Conservation (phyloP, 2,797 vertebrate genomes). For the Antennarius maculatus region DNA sequence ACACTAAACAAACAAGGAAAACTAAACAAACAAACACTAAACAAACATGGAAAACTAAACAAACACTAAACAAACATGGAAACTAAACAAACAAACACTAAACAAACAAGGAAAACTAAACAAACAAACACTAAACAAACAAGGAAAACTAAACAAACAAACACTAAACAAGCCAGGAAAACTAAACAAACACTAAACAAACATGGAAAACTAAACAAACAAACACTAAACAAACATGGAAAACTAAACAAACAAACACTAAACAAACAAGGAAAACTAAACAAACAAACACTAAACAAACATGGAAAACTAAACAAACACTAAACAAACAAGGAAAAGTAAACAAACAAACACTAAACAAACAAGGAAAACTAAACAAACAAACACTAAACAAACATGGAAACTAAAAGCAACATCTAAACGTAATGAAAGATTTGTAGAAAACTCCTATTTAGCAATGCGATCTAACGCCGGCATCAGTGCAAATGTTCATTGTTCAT, state of each 20-base stretch:
- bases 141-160: background rate
- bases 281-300: constrained; percentile 8
- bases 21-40: constrained; percentile 2
- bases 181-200: background rate
- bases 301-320: constrained; percentile 1
- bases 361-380: background rate
- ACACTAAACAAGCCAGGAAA: too few species aligned
- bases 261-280: background rate
- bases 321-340: background rate
- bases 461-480: constrained; percentile 3
- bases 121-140: constrained; percentile 6
- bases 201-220: too few species aligned
- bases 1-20: constrained; percentile 1
- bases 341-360: constrained; percentile 13
- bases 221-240: constrained; percentile 7
- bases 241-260: constrained; percentile 2
- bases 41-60: background rate
- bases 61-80: constrained; percentile 7
- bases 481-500: background rate
- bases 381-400: constrained; percentile 4
- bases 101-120: background rate
- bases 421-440: background rate
- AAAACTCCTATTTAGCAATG: too few species aligned
- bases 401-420: background rate
- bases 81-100: constrained; percentile 2